A percentile compares a stretch with the other conserved stretches of the same genome.
These are phyloP conservation scores for Elaphurus davidianus DNA, from an alignment of 2,113 vertebrate genomes.

Conservation along the genomic window DNA sequence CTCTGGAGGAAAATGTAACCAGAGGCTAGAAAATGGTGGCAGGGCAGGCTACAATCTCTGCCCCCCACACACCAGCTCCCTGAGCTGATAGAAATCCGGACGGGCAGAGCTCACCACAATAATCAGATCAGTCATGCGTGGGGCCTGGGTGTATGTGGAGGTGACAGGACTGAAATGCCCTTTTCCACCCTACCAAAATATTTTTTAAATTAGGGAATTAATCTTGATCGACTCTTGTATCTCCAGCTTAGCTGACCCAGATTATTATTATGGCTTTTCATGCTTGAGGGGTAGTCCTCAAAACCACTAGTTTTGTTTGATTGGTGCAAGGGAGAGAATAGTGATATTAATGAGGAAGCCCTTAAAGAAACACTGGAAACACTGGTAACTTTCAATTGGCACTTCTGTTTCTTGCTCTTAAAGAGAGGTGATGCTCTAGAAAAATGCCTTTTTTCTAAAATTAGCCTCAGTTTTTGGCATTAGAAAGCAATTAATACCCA, in stretches of 20 bases:
- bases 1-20: conserved; percentile 44
- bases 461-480: background rate
- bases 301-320: conserved; percentile 17
- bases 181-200: conserved; percentile 76
- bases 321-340: background rate
- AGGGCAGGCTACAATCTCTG: conserved; percentile 37
- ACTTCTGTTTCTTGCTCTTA: background rate
- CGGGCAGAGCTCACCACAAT: background rate
- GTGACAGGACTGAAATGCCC: conserved; percentile 73
- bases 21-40: background rate
- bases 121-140: conserved; percentile 69
- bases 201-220: conserved; percentile 79
- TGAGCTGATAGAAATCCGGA: background rate
- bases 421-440: background rate
- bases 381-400: background rate
- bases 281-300: background rate
- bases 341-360: background rate
- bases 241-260: background rate
- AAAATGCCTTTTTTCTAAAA: background rate
- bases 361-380: background rate
- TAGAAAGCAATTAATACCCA: background rate
- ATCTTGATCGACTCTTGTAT: conserved; percentile 74
- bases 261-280: conserved; percentile 45
- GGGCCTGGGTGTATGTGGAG: conserved; percentile 32
- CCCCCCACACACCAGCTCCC: conserved; percentile 26